phyloP scores from a whole-genome alignment of 1,140 invertebrate species.

The Tachypleus tridentatus region DNA sequence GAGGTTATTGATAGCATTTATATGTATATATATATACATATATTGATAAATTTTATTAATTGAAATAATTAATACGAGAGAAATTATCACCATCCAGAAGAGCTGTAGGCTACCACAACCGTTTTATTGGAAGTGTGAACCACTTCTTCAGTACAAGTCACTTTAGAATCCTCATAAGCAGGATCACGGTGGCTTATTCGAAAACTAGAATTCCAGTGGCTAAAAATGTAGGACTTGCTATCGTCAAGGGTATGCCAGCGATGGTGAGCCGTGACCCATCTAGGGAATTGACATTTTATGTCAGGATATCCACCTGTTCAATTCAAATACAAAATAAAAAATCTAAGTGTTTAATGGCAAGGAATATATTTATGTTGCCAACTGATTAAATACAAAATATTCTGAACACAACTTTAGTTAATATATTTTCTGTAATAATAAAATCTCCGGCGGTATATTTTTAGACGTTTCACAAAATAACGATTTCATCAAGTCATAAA shows the following conservation, averaged over 20 bases:
- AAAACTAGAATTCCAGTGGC: conserved; percentile 56
- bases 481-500: too few species aligned
- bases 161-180: conserved; percentile 8
- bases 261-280: conserved; percentile 19
- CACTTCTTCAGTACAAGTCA: conserved; percentile 18
- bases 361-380: not conserved
- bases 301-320: conserved; percentile 40
- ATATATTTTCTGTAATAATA: not conserved
- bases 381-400: not conserved
- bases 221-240: conserved; percentile 56
- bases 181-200: conserved; percentile 5
- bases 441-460: not conserved
- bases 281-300: conserved; percentile 22
- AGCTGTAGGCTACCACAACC: conserved; percentile 21
- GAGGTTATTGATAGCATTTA: too few species aligned
- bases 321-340: conserved; percentile 4
- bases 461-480: too few species aligned
- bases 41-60: too few species aligned
- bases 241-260: conserved; percentile 26
- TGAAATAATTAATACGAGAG: not conserved
- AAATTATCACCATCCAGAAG: conserved; percentile 25
- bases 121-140: conserved; percentile 7
- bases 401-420: too few species aligned
- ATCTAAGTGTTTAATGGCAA: not conserved
- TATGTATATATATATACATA: not conserved